Evolutionary conservation across 2,888 invertebrate species (phyloP), one percentile per base, ranked within the genome.

Genomic region (Rambutsinella grinnellia): DNA sequence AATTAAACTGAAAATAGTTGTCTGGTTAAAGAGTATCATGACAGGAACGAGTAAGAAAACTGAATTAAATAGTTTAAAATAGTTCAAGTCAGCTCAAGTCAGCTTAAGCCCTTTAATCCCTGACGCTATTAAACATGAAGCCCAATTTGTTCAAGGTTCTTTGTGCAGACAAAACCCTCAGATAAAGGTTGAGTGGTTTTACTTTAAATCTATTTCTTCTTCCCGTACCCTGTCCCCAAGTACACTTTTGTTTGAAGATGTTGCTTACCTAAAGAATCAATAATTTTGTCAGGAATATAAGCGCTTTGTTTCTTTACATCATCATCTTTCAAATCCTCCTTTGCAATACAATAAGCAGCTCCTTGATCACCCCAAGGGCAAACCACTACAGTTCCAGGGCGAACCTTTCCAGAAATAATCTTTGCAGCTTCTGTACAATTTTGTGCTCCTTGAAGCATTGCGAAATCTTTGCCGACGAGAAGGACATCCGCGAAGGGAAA

Each of bases 381-480:
- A 15, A 89, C 85, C 0, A 88, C 76, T 6, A 85, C 80, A 58
- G 86, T 84, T 5, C 87, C 87, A 57, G 87, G 84, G 57, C 87
- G 87, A 10, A 86, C 86, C 78, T 87, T 82, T 79, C 84, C 75
- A 58, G 86, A 80, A 81, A 89, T 80, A 47, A 85, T 86, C 56
- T 86, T 84, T 17, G 90, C 87, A 0, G 91, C 89, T 36, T 88
- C 88, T 57, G 86, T 86, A 85, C 89, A 89, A 82, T 87, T 88
- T 1, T 83, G 82, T 85, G 88, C 90, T 13, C 90, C 90, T 78
- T 88, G 85, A 51, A 87, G 86, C 17, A 84, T 84, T 0, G 91
- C 90, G 85, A 90, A 90, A 79, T 92, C 92, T 84, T 91, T 92
- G 1, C 91, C 90, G n/a, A 93, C 86, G 85, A 93, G 91, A 6